A percentile compares a stretch with the other conserved stretches of the same genome.
Evolutionary conservation across 2,113 vertebrate species (phyloP).

Genomic region (Sander vitreus): DNA sequence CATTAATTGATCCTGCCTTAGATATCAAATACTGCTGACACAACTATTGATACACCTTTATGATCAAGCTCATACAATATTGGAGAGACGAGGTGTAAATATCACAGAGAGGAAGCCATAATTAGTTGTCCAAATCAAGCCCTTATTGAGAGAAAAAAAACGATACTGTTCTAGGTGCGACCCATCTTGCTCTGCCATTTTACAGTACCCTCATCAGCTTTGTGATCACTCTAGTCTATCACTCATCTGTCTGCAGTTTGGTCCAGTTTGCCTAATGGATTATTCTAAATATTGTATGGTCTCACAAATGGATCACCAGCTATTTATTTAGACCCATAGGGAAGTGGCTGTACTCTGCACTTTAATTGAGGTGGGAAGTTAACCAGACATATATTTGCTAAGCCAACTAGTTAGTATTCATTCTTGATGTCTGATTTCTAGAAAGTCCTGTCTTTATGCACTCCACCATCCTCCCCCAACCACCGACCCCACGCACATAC

Average conservation of each 20-base stretch:
- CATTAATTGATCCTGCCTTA: too few species aligned
- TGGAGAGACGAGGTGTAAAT: background rate
- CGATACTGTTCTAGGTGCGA: background rate
- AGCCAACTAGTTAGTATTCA: background rate
- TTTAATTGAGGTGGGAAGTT: background rate
- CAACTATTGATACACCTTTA: too few species aligned
- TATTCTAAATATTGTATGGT: background rate
- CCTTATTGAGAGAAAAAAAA: background rate
- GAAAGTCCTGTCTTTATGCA: too few species aligned
- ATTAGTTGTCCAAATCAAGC: background rate
- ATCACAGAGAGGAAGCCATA: background rate
- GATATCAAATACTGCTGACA: too few species aligned
- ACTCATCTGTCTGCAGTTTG: background rate
- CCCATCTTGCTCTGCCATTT: background rate
- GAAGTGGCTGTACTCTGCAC: background rate
- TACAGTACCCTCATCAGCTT: background rate
- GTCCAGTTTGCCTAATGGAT: slow-evolving; percentile 9
- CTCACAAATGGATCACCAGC: background rate
- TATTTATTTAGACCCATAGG: background rate
- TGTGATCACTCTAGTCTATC: background rate
- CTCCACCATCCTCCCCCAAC: too few species aligned
- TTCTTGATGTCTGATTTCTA: background rate
- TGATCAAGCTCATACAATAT: too few species aligned
- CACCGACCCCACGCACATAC: too few species aligned
- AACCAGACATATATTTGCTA: background rate